phyloP scores from a whole-genome alignment of 2,888 invertebrate genomes.

The Parasteatoda lunata region DNA sequence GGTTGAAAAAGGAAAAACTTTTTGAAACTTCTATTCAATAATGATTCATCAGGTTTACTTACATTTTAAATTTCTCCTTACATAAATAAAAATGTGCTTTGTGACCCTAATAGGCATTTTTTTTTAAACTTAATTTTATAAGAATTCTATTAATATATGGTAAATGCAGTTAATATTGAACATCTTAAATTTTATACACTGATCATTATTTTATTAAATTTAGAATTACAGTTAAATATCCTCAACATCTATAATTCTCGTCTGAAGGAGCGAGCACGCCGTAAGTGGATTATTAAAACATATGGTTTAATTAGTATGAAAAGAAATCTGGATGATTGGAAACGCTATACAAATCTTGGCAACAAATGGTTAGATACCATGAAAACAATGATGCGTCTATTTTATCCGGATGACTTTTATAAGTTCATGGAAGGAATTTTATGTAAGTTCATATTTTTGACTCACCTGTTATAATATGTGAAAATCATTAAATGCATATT shows the following conservation, averaged over 20 bases:
- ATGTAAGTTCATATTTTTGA: conserved; percentile 73
- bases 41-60: no score
- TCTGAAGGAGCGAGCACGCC: conserved; percentile 82
- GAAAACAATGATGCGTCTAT: conserved; percentile 84
- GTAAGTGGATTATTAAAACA: conserved; percentile 83
- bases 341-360: conserved; percentile 80
- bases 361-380: conserved; percentile 78
- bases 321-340: conserved; percentile 82
- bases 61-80: no score
- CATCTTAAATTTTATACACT: neutral
- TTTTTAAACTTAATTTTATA: no score
- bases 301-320: conserved; percentile 87
- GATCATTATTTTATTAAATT: neutral
- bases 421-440: conserved; percentile 84
- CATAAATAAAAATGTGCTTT: no score
- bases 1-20: no score
- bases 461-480: no score
- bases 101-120: no score
- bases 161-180: neutral
- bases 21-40: no score
- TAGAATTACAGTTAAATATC: conserved; percentile 79
- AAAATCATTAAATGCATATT: neutral
- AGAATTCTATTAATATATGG: no score
- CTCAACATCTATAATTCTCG: conserved; percentile 85
- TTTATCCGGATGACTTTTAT: conserved; percentile 83